A percentile compares a stretch with the other conserved stretches of the same genome.
phyloP scores from a whole-genome alignment of 1,140 invertebrate species.

The Neodiprion virginianus region DNA sequence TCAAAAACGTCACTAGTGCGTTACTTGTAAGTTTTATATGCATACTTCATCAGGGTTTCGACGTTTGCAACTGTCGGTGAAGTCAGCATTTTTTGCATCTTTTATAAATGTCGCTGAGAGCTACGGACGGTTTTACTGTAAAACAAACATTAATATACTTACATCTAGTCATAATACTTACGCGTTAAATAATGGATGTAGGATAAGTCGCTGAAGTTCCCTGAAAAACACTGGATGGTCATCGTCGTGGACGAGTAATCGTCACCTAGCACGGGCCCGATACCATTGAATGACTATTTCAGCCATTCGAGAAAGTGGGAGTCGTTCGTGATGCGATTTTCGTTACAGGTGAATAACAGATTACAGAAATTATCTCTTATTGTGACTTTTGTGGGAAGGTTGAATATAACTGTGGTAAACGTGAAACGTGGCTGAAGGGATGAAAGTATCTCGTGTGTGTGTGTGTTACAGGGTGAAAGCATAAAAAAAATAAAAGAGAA shows the following conservation, averaged over 20 bases:
- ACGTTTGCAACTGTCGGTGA: slow-evolving; percentile 6
- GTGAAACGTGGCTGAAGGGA: no score
- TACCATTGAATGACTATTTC: not conserved
- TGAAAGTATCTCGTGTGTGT: no score
- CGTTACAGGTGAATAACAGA: not conserved
- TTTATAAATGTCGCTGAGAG: not conserved
- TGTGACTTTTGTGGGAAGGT: no score
- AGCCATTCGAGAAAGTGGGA: no score
- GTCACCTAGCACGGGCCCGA: not conserved
- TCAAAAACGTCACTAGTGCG: no score
- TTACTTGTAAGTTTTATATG: no score
- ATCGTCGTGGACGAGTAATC: slow-evolving; percentile 9
- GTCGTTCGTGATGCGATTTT: not conserved
- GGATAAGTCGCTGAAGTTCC: slow-evolving; percentile 59
- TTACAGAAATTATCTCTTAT: no score
- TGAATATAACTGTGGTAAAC: no score
- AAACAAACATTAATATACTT: slow-evolving; percentile 1
- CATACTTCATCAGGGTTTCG: no score
- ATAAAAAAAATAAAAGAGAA: no score
- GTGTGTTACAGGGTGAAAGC: no score
- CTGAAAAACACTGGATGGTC: slow-evolving; percentile 59
- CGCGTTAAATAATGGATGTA: slow-evolving; percentile 63
- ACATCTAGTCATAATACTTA: slow-evolving; percentile 46
- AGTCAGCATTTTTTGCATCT: not conserved
- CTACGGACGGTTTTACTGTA: not conserved